These are phyloP conservation scores for Brachionus rubens DNA, from an alignment of 1,140 invertebrate species.

Conservation along the genomic window DNA sequence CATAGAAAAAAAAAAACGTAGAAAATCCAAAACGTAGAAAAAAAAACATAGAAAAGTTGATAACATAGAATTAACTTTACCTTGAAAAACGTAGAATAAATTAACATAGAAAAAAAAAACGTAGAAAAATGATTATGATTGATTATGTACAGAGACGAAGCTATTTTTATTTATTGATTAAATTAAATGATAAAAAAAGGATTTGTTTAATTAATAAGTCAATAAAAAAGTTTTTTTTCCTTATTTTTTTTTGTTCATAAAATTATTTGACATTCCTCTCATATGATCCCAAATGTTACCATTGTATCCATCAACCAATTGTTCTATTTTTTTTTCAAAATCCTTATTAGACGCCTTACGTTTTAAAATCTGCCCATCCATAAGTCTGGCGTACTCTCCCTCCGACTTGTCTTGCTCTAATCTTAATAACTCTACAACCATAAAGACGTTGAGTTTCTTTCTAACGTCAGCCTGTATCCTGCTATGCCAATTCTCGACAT, in stretches of 20 bases:
- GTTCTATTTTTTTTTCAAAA: conserved; percentile 6
- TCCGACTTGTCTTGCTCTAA: not conserved
- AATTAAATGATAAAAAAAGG: not conserved
- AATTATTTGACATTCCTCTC: not conserved
- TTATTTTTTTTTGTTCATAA: not conserved
- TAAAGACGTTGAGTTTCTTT: not conserved
- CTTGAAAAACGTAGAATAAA: not conserved
- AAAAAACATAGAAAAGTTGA: not conserved
- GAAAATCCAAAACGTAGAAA: not conserved
- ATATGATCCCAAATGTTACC: not conserved
- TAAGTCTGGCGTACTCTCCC: not conserved
- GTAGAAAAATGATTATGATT: not conserved
- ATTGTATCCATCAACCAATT: not conserved
- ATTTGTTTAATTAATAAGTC: not conserved
- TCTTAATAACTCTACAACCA: conserved; percentile 2
- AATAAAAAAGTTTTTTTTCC: not conserved
- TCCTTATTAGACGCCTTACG: not conserved
- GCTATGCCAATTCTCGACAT: not conserved
- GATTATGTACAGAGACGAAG: not conserved
- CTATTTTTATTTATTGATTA: not conserved
- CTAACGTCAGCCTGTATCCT: not conserved
- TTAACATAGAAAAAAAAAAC: conserved; percentile 12
- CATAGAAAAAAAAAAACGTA: conserved; percentile 15
- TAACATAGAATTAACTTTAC: conserved; percentile 8
- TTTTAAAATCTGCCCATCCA: not conserved